These are phyloP conservation scores for Rhinolophus ferrumequinum DNA, from an alignment of 2,113 vertebrate species.

Conservation along the genomic window DNA sequence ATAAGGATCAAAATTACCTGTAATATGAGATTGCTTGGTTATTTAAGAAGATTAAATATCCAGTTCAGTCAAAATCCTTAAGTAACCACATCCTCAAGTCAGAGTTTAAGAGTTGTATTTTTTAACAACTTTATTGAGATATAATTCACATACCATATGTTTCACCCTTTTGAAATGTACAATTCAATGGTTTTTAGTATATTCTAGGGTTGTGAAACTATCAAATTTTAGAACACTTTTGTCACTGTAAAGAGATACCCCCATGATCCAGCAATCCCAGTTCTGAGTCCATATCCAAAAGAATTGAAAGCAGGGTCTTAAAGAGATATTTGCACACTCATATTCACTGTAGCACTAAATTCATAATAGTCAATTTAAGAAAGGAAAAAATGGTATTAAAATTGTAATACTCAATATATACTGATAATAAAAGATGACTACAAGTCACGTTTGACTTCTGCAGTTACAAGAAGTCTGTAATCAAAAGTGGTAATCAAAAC, in stretches of 20 bases:
- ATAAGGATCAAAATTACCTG: not conserved
- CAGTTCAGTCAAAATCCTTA: constrained; percentile 36
- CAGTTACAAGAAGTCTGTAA: too few species aligned
- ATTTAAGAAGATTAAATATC: constrained; percentile 43
- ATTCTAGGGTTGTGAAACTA: not conserved
- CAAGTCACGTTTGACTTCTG: too few species aligned
- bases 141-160: not conserved
- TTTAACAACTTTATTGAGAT: constrained; percentile 30
- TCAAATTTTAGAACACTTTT: constrained; percentile 29
- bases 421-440: too few species aligned
- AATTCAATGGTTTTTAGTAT: not conserved
- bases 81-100: constrained; percentile 13
- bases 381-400: too few species aligned
- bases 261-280: not conserved
- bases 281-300: not conserved
- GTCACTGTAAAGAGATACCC: not conserved
- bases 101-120: constrained; percentile 40
- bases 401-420: too few species aligned
- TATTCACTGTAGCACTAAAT: not conserved
- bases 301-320: not conserved
- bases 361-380: not conserved
- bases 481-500: too few species aligned
- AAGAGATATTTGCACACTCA: not conserved
- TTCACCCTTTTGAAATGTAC: not conserved
- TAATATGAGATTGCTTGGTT: constrained; percentile 20